These are phyloP conservation scores for Scartelaos histophorus DNA, from an alignment of 2,113 vertebrate genomes.

Conservation along the genomic window DNA sequence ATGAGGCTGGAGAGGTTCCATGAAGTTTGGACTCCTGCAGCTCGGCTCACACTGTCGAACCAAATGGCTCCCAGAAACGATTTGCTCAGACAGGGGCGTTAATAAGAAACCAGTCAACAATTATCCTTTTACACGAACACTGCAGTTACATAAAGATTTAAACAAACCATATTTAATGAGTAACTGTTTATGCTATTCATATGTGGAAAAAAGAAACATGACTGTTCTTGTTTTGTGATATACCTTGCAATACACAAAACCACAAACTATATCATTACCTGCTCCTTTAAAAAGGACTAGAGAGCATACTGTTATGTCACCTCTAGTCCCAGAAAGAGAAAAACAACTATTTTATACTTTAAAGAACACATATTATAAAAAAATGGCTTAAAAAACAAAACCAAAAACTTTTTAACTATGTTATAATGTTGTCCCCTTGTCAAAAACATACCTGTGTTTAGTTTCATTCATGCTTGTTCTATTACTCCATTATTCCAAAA, in stretches of 20 bases:
- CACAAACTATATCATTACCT: neutral
- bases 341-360: no score
- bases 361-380: no score
- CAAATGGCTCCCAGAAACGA: neutral
- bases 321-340: no score
- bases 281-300: no score
- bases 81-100: neutral
- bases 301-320: neutral
- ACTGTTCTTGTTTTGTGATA: no score
- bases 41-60: neutral
- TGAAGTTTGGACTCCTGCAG: constrained; percentile 2
- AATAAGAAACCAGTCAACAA: neutral
- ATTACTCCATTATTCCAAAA: no score
- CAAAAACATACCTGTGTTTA: no score
- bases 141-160: neutral
- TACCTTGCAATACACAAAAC: no score
- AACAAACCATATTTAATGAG: neutral
- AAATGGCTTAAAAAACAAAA: no score
- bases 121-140: neutral
- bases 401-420: no score
- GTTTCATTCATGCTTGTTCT: no score
- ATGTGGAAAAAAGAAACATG: neutral
- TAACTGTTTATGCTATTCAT: neutral
- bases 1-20: constrained; percentile 5
- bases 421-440: no score